These are phyloP conservation scores for Apocrypta bakeri DNA, from an alignment of 1,140 invertebrate species.

Conservation along the genomic window DNA sequence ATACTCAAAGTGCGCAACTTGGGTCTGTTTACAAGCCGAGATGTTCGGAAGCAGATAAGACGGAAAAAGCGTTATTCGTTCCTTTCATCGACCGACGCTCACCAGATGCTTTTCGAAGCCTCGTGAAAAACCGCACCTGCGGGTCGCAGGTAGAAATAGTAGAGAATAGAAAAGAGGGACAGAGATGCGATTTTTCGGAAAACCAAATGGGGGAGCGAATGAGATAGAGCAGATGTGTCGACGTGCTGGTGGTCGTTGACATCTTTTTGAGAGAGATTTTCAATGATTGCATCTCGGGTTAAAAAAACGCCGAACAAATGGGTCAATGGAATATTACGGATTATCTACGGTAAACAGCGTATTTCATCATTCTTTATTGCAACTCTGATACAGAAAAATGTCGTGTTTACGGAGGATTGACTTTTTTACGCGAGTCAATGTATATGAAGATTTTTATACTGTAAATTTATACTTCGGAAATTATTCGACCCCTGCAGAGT, in stretches of 20 bases:
- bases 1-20: neutral
- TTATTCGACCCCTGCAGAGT: too few relatives aligned
- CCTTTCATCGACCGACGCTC: slow-evolving; percentile 3
- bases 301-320: too few relatives aligned
- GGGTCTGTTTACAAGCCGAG: neutral
- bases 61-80: neutral
- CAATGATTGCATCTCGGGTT: neutral
- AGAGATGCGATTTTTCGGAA: neutral
- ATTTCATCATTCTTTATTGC: too few relatives aligned
- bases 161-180: neutral
- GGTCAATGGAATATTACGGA: too few relatives aligned
- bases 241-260: neutral
- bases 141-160: neutral
- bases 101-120: neutral
- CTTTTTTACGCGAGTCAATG: neutral
- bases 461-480: too few relatives aligned
- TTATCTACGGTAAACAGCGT: too few relatives aligned
- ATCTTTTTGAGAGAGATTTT: neutral
- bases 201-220: neutral
- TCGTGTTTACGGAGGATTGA: too few relatives aligned
- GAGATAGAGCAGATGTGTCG: neutral
- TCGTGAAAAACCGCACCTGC: slow-evolving; percentile 12
- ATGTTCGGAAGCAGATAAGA: neutral
- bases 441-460: too few relatives aligned
- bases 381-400: too few relatives aligned